Evolutionary conservation across 1,140 invertebrate species (phyloP).

Genomic region (Drosophila bifasciata): DNA sequence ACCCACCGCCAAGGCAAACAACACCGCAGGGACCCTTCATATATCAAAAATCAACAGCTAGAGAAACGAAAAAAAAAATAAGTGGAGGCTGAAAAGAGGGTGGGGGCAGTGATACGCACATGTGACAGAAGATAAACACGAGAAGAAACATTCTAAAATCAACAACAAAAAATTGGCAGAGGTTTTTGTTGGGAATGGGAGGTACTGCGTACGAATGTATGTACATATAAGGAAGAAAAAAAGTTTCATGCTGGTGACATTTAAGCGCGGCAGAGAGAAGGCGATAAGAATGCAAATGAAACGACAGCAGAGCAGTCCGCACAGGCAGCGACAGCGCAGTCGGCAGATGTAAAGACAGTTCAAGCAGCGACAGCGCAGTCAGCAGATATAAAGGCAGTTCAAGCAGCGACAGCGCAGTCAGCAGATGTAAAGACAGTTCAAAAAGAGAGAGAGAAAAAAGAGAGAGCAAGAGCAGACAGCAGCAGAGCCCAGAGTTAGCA

Average conservation of each 20-base stretch:
- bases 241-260: constrained; percentile 73
- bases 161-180: constrained; percentile 32
- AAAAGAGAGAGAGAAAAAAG: constrained; percentile 7
- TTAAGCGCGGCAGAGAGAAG: constrained; percentile 61
- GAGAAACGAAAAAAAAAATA: constrained; percentile 31
- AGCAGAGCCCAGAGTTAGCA: background rate
- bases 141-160: constrained; percentile 71
- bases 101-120: constrained; percentile 47
- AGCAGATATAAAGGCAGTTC: background rate
- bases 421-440: background rate
- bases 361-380: constrained; percentile 10
- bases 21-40: constrained; percentile 64
- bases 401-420: constrained; percentile 10
- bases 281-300: constrained; percentile 80
- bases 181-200: background rate
- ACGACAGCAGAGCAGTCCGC: constrained; percentile 34
- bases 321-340: constrained; percentile 6
- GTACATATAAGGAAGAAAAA: constrained; percentile 19
- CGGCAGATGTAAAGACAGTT: constrained; percentile 1
- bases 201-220: background rate
- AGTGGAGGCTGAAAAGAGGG: constrained; percentile 17
- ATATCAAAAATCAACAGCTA: constrained; percentile 80
- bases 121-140: constrained; percentile 79
- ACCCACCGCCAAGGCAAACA: constrained; percentile 46
- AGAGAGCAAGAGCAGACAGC: constrained; percentile 1